A percentile compares a stretch with the other conserved stretches of the same genome.
Evolutionary conservation across 2,797 vertebrate genomes (phyloP).

Genomic region (Malurus leucopterus): DNA sequence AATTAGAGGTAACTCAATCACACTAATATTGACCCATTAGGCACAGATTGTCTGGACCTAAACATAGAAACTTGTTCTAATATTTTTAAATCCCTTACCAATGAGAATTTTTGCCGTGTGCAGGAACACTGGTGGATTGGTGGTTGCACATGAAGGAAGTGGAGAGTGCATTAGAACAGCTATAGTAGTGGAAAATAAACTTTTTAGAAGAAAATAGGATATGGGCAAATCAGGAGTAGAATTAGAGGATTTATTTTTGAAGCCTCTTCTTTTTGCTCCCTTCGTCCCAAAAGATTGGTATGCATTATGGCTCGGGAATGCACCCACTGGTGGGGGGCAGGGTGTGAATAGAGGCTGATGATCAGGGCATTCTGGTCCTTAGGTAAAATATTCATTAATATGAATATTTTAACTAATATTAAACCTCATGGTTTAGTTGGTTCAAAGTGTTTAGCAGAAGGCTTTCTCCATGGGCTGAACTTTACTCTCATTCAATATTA

Average conservation of each 20-base stretch:
- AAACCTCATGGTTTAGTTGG: not conserved
- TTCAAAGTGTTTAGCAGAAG: not conserved
- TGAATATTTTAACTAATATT: too few species aligned
- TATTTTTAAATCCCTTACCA: not conserved
- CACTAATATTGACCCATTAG: not conserved
- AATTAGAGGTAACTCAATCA: not conserved
- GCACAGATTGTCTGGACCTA: not conserved
- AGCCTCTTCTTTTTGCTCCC: not conserved
- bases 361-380: not conserved
- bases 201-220: not conserved
- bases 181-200: accelerated
- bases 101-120: not conserved
- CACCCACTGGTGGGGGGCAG: not conserved
- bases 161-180: not conserved
- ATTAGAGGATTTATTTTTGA: not conserved
- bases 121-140: accelerated
- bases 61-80: not conserved
- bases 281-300: not conserved
- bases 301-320: not conserved
- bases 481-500: not conserved
- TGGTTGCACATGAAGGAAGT: accelerated
- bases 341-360: not conserved
- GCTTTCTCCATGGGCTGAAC: not conserved
- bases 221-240: not conserved
- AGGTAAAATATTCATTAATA: not conserved